Base-by-base conservation (phyloP, 2,888 invertebrate species). In the Meteorus colon region DNA sequence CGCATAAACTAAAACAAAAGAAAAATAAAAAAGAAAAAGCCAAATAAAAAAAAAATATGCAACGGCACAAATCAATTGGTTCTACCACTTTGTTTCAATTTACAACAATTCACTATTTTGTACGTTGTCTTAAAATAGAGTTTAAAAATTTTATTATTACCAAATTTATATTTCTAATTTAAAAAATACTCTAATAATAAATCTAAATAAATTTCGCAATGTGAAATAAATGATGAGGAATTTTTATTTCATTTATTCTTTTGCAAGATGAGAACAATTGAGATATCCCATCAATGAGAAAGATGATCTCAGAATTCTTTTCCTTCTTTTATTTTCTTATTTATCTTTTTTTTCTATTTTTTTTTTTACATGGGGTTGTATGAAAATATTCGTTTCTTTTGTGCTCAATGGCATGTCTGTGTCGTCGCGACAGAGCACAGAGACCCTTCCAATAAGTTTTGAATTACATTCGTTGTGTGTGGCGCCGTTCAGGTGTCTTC, bases 401-500 rank as follows among this genome's bases (percentile, higher is more conserved):
- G 19, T 55, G 19, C 10, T 4, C 55, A 19, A 19, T 55, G 55
- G 24, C 55, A 55, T 19, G 55, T 55, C 55, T 62, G 16, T 62
- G 62, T 62, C 62, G 31, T 34, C 62, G 31, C 62, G 29, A 62
- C 29, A 62, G 31, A 19, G 55, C 55, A 55, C 19, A 55, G 19
- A 48, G 29, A 12, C 29, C 51, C 16, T 29, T 51, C 16, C 27
- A 68, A 55, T 55, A 55, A 77, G 88, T 88, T 85, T 89, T 83
- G 80, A 83, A 84, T 89, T 89, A 87, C 89, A 83, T 74, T 82
- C 88, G 82, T 85, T 85, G 88, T 88, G 89, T 89, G 89, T 89
- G 89, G 89, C 87, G 85, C 88, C 85, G 6, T 34, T 89, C 87
- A 85, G 86, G 86, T 87, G 86, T 88, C 87, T 34, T 82, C 84